Evolutionary conservation across 2,113 vertebrate genomes (phyloP).

Genomic region (Sphyrna mokarran): DNA sequence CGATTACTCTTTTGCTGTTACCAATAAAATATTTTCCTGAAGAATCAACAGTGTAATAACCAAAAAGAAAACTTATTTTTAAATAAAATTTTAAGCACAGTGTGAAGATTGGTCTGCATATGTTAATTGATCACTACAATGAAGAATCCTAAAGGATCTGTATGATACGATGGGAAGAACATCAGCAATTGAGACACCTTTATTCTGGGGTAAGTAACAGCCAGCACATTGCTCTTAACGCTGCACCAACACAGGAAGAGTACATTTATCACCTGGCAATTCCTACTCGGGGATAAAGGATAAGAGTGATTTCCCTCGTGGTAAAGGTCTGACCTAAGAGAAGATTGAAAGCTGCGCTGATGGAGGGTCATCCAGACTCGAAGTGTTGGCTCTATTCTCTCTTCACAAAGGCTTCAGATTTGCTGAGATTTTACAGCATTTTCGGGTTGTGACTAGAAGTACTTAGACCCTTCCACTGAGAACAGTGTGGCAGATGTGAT

Average conservation of each 20-base stretch:
- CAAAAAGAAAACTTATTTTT: constrained; percentile 35
- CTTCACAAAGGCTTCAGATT: no score
- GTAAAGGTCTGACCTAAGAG: no score
- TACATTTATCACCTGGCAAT: no score
- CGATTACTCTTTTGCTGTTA: constrained; percentile 16
- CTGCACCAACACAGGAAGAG: not conserved
- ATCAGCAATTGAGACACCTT: not conserved
- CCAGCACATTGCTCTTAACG: not conserved
- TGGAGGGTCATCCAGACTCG: no score
- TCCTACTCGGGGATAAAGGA: not conserved
- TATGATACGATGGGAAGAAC: not conserved
- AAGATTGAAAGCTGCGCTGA: no score
- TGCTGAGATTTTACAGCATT: no score
- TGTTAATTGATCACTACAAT: not conserved
- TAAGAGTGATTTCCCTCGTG: no score
- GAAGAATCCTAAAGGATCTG: not conserved
- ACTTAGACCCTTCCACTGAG: not conserved
- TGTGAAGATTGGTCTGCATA: constrained; percentile 23
- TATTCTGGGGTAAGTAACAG: not conserved
- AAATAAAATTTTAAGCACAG: constrained; percentile 8
- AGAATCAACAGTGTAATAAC: constrained; percentile 37
- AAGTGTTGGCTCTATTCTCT: no score
- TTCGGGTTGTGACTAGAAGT: no score
- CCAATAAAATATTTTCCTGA: constrained; percentile 37
- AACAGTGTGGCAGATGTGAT: not conserved